Conservation (phyloP, 2,888 invertebrate genomes). For the Trachelus iudaicus region DNA sequence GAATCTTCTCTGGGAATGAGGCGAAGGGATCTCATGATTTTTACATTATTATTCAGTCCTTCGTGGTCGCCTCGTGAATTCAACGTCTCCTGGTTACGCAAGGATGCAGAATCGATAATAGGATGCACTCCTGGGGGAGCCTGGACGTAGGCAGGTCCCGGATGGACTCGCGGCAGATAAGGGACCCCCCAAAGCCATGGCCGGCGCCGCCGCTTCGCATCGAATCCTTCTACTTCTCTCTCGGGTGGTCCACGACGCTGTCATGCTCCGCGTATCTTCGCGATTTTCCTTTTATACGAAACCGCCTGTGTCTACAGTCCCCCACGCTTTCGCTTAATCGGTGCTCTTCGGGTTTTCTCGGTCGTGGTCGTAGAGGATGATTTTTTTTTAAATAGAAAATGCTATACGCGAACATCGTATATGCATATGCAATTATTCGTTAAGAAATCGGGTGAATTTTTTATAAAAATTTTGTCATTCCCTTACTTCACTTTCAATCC, state of each 20-base stretch:
- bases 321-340: conserved; percentile 1
- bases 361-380: background rate
- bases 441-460: background rate
- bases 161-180: conserved; percentile 54
- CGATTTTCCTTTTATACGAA: conserved; percentile 18
- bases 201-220: conserved; percentile 61
- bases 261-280: conserved; percentile 24
- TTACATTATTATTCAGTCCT: too few species aligned
- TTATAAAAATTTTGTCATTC: background rate
- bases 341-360: background rate
- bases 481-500: background rate
- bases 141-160: conserved; percentile 46
- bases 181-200: conserved; percentile 61
- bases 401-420: background rate
- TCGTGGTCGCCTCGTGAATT: too few species aligned
- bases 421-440: background rate
- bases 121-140: conserved; percentile 43
- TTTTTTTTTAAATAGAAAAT: background rate
- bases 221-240: conserved; percentile 58
- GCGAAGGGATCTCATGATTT: too few species aligned
- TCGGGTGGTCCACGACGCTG: conserved; percentile 60
- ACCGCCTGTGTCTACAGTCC: conserved; percentile 25
- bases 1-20: too few species aligned
- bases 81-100: conserved; percentile 21
- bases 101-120: conserved; percentile 48